Conservation (phyloP, 2,888 invertebrate species). For the Eubasilissa splendida region DNA sequence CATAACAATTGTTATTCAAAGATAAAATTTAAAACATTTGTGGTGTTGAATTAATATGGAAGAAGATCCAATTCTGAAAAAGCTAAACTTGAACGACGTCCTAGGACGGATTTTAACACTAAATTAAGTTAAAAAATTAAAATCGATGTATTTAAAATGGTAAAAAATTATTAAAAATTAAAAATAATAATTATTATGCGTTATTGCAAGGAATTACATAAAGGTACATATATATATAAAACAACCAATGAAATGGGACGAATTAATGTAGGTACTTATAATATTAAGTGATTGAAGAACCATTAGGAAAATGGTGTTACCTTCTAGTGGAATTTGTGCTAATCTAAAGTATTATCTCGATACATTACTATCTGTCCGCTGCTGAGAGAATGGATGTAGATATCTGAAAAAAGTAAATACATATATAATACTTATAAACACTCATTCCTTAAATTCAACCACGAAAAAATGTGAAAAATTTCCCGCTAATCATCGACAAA, state of each 20-base stretch:
- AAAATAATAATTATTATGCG: too few species aligned
- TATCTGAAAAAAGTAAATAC: slow-evolving; percentile 13
- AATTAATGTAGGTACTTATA: neutral
- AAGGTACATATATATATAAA: neutral
- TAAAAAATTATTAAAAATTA: neutral
- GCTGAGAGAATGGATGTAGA: slow-evolving; percentile 15
- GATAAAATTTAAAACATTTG: too few species aligned
- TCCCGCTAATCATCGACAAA: too few species aligned
- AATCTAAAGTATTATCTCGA: slow-evolving; percentile 26
- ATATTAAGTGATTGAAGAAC: too few species aligned
- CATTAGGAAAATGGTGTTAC: too few species aligned
- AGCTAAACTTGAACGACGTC: too few species aligned
- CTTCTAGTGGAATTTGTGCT: neutral
- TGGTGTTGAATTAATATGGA: too few species aligned
- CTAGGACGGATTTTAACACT: neutral
- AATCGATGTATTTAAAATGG: neutral
- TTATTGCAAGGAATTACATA: too few species aligned
- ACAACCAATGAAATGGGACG: slow-evolving; percentile 12
- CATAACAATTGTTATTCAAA: neutral
- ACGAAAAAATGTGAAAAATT: too few species aligned
- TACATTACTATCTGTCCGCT: slow-evolving; percentile 11
- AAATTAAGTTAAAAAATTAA: neutral
- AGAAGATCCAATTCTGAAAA: too few species aligned
- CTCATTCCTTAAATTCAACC: too few species aligned
- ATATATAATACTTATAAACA: neutral